phyloP scores from a whole-genome alignment of 2,888 invertebrate genomes.

The Opisthograptis luteolata region DNA sequence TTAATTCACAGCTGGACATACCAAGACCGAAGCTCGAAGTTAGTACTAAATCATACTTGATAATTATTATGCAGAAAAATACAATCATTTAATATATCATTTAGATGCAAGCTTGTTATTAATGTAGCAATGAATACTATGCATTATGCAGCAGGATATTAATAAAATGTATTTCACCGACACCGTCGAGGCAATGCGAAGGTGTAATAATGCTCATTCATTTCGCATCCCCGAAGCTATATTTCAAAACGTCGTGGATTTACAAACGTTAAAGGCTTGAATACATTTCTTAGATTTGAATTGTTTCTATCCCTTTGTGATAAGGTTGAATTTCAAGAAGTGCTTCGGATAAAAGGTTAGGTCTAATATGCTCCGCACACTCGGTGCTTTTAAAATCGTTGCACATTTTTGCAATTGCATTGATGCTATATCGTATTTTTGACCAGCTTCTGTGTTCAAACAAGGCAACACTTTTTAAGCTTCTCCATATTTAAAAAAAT shows the following conservation, averaged over 20 bases:
- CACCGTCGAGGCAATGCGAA: conserved; percentile 52
- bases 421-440: no score
- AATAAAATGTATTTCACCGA: conserved; percentile 39
- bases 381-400: neutral
- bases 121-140: conserved; percentile 15
- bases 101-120: conserved; percentile 11
- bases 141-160: conserved; percentile 29
- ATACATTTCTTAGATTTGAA: neutral
- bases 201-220: conserved; percentile 58
- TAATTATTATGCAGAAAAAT: conserved; percentile 10
- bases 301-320: conserved; percentile 29
- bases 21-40: neutral
- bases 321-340: conserved; percentile 30
- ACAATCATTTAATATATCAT: neutral
- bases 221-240: conserved; percentile 57
- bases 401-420: conserved; percentile 1
- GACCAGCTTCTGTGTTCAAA: no score
- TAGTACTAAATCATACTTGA: neutral
- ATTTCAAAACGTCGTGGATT: conserved; percentile 46
- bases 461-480: no score
- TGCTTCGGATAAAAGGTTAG: conserved; percentile 8
- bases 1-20: no score
- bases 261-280: neutral
- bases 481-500: no score
- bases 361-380: conserved; percentile 26